These are phyloP conservation scores for Drosophila monieri DNA, from an alignment of 2,888 invertebrate genomes.

Conservation along the genomic window DNA sequence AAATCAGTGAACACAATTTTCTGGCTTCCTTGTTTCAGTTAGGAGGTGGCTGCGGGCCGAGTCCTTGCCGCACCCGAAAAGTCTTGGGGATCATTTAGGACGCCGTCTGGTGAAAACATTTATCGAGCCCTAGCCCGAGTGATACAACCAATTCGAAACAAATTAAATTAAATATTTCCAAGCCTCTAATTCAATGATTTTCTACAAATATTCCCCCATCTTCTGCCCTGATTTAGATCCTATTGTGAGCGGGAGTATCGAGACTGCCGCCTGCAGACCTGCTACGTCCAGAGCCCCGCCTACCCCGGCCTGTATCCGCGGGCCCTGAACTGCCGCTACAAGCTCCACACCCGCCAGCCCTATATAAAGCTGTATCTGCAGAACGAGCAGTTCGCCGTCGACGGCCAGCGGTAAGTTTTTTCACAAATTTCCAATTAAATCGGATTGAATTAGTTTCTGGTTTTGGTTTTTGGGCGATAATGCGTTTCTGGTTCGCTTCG, in stretches of 20 bases:
- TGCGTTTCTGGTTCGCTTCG: background rate
- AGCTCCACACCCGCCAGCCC: constrained; percentile 93
- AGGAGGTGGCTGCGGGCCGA: background rate
- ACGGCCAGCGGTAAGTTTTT: constrained; percentile 88
- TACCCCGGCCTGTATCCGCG: constrained; percentile 96
- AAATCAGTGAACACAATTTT: constrained; percentile 80
- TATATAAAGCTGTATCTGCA: constrained; percentile 96
- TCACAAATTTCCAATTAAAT: background rate
- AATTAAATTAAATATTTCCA: constrained; percentile 57
- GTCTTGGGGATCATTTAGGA: constrained; percentile 21
- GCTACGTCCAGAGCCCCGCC: constrained; percentile 96
- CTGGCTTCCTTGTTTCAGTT: constrained; percentile 67
- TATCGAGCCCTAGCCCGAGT: constrained; percentile 23
- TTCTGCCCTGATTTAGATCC: constrained; percentile 85
- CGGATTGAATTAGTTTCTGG: constrained; percentile 2
- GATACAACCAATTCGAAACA: constrained; percentile 50
- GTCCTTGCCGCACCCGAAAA: constrained; percentile 6
- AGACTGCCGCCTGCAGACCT: constrained; percentile 94
- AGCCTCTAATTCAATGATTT: constrained; percentile 38
- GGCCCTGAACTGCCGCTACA: constrained; percentile 95
- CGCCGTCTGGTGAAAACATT: constrained; percentile 43
- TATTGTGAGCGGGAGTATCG: constrained; percentile 95
- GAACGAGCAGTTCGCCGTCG: constrained; percentile 96
- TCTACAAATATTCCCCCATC: background rate
- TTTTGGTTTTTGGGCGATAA: background rate